These are phyloP conservation scores for Gymnodraco acuticeps DNA, from an alignment of 2,797 vertebrate genomes.

Conservation along the genomic window DNA sequence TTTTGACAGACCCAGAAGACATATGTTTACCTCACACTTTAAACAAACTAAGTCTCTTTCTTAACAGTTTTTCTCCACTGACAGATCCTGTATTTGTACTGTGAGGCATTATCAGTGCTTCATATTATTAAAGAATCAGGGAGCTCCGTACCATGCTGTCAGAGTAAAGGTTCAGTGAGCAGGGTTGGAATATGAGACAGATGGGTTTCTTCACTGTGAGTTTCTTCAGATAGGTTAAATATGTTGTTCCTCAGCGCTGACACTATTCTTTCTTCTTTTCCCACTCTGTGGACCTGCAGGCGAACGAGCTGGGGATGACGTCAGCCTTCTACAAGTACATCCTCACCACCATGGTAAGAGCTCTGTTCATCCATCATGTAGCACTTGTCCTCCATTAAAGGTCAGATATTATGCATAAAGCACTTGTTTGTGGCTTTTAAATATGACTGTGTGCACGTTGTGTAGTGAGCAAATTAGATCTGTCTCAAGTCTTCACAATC, in stretches of 20 bases:
- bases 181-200: background rate
- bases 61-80: background rate
- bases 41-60: background rate
- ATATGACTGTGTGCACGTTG: no score
- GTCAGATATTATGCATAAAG: no score
- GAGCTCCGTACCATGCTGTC: no score
- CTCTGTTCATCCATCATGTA: background rate
- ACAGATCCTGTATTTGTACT: background rate
- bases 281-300: conserved; percentile 67
- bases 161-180: no score
- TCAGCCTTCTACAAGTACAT: conserved; percentile 92
- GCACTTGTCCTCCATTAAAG: background rate
- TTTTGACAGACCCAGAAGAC: background rate
- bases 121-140: no score
- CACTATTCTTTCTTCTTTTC: background rate
- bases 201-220: background rate
- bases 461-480: no score
- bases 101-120: background rate
- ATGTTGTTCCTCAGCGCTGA: conserved; percentile 1
- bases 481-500: background rate
- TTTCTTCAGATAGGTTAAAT: background rate
- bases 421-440: no score
- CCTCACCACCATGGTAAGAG: conserved; percentile 90
- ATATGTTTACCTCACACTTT: background rate
- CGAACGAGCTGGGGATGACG: conserved; percentile 90